phyloP scores from a whole-genome alignment of 2,113 vertebrate species.

The Heliornis fulica region DNA sequence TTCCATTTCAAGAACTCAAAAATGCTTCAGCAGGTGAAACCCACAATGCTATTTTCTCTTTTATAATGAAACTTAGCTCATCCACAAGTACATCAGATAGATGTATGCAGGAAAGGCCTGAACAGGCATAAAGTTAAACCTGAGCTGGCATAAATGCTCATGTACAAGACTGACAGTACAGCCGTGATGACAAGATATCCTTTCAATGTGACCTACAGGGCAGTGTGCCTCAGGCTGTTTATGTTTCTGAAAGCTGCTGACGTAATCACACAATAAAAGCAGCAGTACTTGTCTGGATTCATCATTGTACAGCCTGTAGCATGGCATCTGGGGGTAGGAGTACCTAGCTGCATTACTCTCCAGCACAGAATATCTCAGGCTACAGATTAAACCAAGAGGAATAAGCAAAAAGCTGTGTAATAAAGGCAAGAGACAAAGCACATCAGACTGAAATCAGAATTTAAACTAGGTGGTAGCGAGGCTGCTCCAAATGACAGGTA shows the following conservation, averaged over 20 bases:
- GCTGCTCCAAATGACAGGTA: neutral
- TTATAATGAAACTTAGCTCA: neutral
- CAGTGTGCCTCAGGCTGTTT: neutral
- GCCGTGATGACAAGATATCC: neutral
- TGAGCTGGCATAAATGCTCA: neutral
- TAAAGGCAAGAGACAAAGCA: neutral
- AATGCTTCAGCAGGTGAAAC: conserved; percentile 23
- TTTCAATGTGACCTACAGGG: conserved; percentile 40
- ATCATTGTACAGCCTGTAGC: neutral
- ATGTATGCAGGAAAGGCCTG: neutral
- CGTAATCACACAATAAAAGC: neutral
- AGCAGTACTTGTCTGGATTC: conserved; percentile 1
- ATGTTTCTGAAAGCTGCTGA: conserved; percentile 2
- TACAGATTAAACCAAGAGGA: neutral
- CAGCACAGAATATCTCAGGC: neutral
- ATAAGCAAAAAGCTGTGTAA: neutral
- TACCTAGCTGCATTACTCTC: neutral
- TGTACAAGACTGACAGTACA: neutral
- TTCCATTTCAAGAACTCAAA: neutral
- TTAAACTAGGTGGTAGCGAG: neutral
- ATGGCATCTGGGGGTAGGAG: neutral
- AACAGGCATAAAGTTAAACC: neutral
- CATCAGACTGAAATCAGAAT: neutral
- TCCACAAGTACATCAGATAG: neutral
- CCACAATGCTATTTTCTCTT: neutral